These are phyloP conservation scores for Agonopterix alstromeriana DNA, from an alignment of 2,888 invertebrate genomes.

Conservation along the genomic window DNA sequence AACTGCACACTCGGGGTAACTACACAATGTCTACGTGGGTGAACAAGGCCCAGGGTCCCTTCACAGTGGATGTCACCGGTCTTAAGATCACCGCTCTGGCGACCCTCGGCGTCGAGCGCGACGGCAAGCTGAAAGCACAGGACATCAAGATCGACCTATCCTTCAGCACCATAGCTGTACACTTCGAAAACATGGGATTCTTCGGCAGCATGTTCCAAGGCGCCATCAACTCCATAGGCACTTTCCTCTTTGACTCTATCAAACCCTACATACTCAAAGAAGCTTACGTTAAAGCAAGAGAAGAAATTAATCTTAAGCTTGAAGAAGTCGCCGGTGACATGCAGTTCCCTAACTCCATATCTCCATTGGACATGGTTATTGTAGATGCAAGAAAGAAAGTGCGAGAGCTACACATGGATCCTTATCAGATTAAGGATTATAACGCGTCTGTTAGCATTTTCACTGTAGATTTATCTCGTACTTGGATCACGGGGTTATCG, in stretches of 20 bases:
- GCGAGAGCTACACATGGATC: conserved; percentile 81
- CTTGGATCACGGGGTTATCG: conserved; percentile 87
- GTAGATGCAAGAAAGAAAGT: conserved; percentile 85
- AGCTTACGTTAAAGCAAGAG: conserved; percentile 84
- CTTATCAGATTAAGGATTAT: conserved; percentile 84
- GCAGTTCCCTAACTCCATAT: conserved; percentile 89
- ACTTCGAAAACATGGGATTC: conserved; percentile 89
- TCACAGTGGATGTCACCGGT: conserved; percentile 83
- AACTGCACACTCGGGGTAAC: conserved; percentile 82
- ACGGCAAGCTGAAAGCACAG: conserved; percentile 86
- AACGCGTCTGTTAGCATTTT: conserved; percentile 83
- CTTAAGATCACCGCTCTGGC: conserved; percentile 83
- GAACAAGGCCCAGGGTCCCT: conserved; percentile 83
- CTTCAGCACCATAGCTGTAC: conserved; percentile 85
- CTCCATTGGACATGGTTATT: conserved; percentile 89
- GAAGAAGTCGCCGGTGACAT: conserved; percentile 81
- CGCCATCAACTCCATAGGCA: conserved; percentile 88
- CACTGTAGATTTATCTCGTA: conserved; percentile 82
- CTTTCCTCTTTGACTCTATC: conserved; percentile 89
- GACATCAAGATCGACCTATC: conserved; percentile 87
- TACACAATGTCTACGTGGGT: conserved; percentile 86
- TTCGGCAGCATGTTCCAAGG: conserved; percentile 83
- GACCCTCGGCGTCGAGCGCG: conserved; percentile 82
- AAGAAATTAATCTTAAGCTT: conserved; percentile 84
- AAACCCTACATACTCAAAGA: conserved; percentile 89